Evolutionary conservation across 2,113 vertebrate genomes (phyloP), one percentile per base, ranked within the genome.

Genomic region (Turdus rufiventris): DNA sequence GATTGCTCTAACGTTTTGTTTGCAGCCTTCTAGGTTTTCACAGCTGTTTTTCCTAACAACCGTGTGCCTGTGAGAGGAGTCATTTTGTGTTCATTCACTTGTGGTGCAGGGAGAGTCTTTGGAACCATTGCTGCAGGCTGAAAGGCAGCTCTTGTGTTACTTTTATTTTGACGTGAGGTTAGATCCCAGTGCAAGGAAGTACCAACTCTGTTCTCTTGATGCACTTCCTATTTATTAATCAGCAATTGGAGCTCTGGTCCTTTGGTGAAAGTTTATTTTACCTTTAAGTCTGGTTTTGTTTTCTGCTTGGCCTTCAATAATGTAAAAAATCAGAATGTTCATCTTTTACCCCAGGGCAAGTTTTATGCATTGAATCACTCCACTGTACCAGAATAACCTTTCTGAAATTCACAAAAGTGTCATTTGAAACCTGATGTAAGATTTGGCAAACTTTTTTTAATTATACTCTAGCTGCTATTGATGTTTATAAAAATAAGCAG

Each of bases 1-100:
- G 53, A 65, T 82, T 68, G 50, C 77, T 85, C 71, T 48, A 45
- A 91, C 50, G 6, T 96, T 96, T 94, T 85, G 54, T 97, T 97
- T 96, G 90, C 91, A 85, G 93, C 67, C 54, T 96, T 97, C 53
- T 26, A 96, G 90, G 93, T 96, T 97, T 62, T 91, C 94, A 84
- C 91, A 83, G 87, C 91, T 97, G 89, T 92, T 89, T 38, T 96
- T 96, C 77, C 74, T 95, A 91, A 97, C 91, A 93, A 51, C 89
- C 65, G 13, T 24, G 66, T 42, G 61, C 71, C 72, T 18, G 67
- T 66, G 83, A 92, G 84, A 89, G 60, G 9, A 80, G 71, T 85
- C n/a, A 43, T 62, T 89, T 50, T 0, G 0, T 42, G 18, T 53
- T 78, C 0, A 1, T 61, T 85, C 60, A 65, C 3, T 20, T 70